These are phyloP conservation scores for Trigoniulus corallinus DNA, from an alignment of 1,140 invertebrate genomes.

Conservation along the genomic window DNA sequence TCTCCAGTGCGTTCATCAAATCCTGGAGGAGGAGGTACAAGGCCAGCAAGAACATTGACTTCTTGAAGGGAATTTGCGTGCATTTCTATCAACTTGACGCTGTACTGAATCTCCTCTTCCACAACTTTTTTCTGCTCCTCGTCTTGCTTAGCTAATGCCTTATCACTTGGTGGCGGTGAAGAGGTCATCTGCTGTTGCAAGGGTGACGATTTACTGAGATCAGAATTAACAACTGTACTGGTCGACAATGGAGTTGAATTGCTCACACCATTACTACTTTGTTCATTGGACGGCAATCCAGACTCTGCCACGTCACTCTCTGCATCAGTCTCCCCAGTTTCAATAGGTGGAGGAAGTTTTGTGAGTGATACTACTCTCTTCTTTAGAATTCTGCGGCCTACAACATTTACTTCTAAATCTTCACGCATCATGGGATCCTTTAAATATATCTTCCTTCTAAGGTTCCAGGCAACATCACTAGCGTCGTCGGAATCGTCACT, in stretches of 20 bases:
- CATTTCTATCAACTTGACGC: constrained; percentile 26
- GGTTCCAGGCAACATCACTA: not conserved
- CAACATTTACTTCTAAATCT: constrained; percentile 2
- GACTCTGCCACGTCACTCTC: constrained; percentile 38
- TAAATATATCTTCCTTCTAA: constrained; percentile 17
- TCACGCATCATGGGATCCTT: constrained; percentile 28
- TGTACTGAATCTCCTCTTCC: constrained; percentile 28
- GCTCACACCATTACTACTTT: constrained; percentile 11
- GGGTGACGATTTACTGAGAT: constrained; percentile 2
- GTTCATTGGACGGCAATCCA: not conserved
- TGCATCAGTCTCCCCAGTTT: constrained; percentile 38
- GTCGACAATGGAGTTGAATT: not conserved
- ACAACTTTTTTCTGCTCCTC: too few species aligned
- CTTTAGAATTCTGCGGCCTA: constrained; percentile 18
- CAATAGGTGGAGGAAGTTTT: constrained; percentile 60
- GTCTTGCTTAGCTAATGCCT: constrained; percentile 12
- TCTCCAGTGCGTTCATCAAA: constrained; percentile 12
- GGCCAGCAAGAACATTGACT: constrained; percentile 14
- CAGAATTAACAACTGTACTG: not conserved
- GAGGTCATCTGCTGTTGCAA: not conserved
- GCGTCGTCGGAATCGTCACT: not conserved
- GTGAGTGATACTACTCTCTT: constrained; percentile 52
- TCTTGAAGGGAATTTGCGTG: constrained; percentile 23
- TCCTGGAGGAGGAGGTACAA: constrained; percentile 20
- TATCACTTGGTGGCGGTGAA: constrained; percentile 6